Evolutionary conservation across 1,140 invertebrate species (phyloP).

Genomic region (Trissolcus basalis): DNA sequence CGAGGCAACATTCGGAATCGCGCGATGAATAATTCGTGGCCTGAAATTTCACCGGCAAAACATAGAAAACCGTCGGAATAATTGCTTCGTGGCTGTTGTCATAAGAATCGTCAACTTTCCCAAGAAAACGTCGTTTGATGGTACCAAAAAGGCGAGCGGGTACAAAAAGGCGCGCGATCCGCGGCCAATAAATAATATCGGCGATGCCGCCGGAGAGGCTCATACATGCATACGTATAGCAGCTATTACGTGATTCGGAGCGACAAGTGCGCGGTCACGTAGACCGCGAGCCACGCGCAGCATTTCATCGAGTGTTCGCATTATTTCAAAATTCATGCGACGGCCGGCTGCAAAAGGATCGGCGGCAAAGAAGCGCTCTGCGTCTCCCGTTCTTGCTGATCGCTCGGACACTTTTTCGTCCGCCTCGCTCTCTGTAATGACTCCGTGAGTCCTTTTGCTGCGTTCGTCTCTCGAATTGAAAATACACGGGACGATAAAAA

Average conservation of each 20-base stretch:
- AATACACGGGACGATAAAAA: conserved; percentile 57
- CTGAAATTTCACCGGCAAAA: no score
- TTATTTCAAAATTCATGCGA: conserved; percentile 64
- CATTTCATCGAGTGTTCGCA: conserved; percentile 54
- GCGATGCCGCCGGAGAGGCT: conserved; percentile 4
- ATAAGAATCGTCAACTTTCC: background rate
- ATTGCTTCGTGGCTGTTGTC: no score
- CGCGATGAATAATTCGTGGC: no score
- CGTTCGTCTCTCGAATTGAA: conserved; percentile 50
- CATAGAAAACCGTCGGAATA: no score
- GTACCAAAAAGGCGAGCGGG: conserved; percentile 4
- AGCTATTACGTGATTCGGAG: conserved; percentile 47
- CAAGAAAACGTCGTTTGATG: background rate
- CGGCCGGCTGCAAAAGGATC: conserved; percentile 40
- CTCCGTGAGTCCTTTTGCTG: conserved; percentile 49
- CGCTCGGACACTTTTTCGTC: conserved; percentile 55
- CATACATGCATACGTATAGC: conserved; percentile 40
- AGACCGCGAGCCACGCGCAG: conserved; percentile 55
- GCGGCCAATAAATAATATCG: conserved; percentile 42
- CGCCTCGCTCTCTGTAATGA: conserved; percentile 45
- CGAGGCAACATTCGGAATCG: no score
- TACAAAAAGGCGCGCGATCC: conserved; percentile 20
- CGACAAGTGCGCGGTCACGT: conserved; percentile 57
- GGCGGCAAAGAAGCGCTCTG: conserved; percentile 30
- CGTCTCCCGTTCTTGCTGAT: conserved; percentile 50